phyloP scores from a whole-genome alignment of 2,888 invertebrate species.

The Drosophila colorata region DNA sequence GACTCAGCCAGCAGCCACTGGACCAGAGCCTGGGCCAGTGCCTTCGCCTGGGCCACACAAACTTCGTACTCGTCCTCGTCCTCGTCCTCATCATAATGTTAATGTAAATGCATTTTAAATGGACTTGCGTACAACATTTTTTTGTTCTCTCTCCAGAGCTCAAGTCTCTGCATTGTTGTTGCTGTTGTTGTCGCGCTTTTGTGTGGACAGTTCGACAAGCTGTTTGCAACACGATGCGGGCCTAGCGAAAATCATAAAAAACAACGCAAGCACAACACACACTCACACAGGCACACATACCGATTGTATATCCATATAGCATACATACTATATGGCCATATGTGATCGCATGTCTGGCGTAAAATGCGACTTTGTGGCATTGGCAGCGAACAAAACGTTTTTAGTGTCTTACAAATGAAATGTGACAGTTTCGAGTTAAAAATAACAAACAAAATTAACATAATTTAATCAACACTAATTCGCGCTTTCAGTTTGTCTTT shows the following conservation, averaged over 20 bases:
- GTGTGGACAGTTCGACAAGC: slow-evolving; percentile 81
- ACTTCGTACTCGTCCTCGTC: slow-evolving; percentile 34
- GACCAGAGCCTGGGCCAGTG: slow-evolving; percentile 7
- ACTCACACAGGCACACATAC: slow-evolving; percentile 2
- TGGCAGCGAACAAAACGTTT: slow-evolving; percentile 75
- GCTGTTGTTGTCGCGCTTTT: slow-evolving; percentile 68
- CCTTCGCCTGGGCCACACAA: slow-evolving; percentile 52
- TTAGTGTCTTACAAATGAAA: slow-evolving; percentile 78
- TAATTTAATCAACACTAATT: slow-evolving; percentile 80
- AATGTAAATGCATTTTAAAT: slow-evolving; percentile 85
- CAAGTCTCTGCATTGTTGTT: slow-evolving; percentile 45
- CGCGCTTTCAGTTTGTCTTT: slow-evolving; percentile 58
- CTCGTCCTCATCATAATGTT: slow-evolving; percentile 83
- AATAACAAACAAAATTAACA: slow-evolving; percentile 72
- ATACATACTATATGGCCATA: slow-evolving; percentile 41
- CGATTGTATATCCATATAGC: slow-evolving; percentile 14
- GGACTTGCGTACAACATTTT: slow-evolving; percentile 81
- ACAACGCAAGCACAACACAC: slow-evolving; percentile 31
- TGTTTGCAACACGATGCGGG: slow-evolving; percentile 83
- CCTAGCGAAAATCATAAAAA: slow-evolving; percentile 72
- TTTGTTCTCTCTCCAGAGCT: slow-evolving; percentile 41
- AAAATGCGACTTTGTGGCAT: slow-evolving; percentile 56
- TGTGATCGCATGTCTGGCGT: slow-evolving; percentile 64
- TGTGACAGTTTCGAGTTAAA: slow-evolving; percentile 76
- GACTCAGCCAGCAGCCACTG: background rate